phyloP scores from a whole-genome alignment of 1,140 invertebrate species.

The Chionoecetes opilio region DNA sequence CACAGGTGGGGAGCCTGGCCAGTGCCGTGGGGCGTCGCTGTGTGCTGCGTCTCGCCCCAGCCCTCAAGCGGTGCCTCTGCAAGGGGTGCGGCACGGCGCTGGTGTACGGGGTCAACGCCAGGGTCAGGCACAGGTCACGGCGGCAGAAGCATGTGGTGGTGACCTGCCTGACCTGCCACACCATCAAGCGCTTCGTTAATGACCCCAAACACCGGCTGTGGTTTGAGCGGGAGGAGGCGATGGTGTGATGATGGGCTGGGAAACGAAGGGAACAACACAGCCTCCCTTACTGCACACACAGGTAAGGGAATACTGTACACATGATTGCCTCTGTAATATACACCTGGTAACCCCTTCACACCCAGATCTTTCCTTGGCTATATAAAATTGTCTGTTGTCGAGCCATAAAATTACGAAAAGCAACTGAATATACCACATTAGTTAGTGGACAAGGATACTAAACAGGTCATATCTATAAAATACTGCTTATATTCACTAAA shows the following conservation, averaged over 20 bases:
- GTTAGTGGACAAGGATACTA: no score
- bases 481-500: no score
- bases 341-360: no score
- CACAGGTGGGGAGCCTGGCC: conserved; percentile 66
- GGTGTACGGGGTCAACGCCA: conserved; percentile 72
- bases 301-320: no score
- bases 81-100: conserved; percentile 68
- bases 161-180: conserved; percentile 67
- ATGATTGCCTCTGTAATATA: no score
- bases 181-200: conserved; percentile 67
- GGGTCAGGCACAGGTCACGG: conserved; percentile 55
- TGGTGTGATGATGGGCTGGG: conserved; percentile 1
- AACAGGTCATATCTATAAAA: no score
- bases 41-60: conserved; percentile 60
- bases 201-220: conserved; percentile 66
- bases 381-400: no score
- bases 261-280: not conserved
- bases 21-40: conserved; percentile 66
- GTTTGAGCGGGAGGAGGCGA: conserved; percentile 68
- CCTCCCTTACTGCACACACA: no score
- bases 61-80: conserved; percentile 66
- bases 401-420: no score
- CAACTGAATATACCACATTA: no score
- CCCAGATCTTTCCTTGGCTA: no score
- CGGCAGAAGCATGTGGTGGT: conserved; percentile 71